Evolutionary conservation across 2,888 invertebrate species (phyloP).

Genomic region (Dynastes hyllus): DNA sequence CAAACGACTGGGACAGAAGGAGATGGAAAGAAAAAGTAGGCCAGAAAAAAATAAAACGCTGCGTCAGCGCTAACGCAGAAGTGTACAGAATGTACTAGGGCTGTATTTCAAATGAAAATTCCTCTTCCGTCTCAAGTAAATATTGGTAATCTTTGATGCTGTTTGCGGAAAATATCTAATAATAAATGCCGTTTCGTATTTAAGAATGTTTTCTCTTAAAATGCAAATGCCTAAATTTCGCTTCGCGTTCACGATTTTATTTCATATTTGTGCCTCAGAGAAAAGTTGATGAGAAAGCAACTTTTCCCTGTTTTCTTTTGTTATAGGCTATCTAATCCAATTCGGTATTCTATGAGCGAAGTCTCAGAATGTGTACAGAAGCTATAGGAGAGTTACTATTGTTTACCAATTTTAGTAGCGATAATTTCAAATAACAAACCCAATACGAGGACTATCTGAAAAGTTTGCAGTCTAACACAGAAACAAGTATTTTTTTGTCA

Average conservation of each 20-base stretch:
- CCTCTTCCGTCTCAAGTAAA: not conserved
- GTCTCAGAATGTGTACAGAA: too few relatives aligned
- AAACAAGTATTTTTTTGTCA: too few relatives aligned
- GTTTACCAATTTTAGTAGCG: too few relatives aligned
- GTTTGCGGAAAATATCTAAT: not conserved
- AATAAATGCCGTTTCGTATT: not conserved
- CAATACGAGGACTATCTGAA: too few relatives aligned
- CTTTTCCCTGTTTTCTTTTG: not conserved
- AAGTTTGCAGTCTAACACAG: too few relatives aligned
- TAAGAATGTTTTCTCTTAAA: too few relatives aligned
- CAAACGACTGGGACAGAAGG: slow-evolving; percentile 13
- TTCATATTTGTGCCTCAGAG: not conserved
- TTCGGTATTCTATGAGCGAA: too few relatives aligned
- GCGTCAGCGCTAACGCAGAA: slow-evolving; percentile 1
- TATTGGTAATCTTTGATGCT: not conserved
- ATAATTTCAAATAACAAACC: too few relatives aligned
- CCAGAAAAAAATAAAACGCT: slow-evolving; percentile 10
- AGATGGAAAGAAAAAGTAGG: slow-evolving; percentile 2
- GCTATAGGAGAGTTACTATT: too few relatives aligned
- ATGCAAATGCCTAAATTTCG: too few relatives aligned
- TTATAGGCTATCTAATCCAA: too few relatives aligned
- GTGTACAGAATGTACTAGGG: not conserved
- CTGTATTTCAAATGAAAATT: not conserved
- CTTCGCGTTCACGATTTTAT: not conserved
- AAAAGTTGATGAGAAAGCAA: slow-evolving; percentile 15